A percentile compares a stretch with the other conserved stretches of the same genome.
Evolutionary conservation across 2,888 invertebrate species (phyloP).

Genomic region (Drosophila diplacantha): DNA sequence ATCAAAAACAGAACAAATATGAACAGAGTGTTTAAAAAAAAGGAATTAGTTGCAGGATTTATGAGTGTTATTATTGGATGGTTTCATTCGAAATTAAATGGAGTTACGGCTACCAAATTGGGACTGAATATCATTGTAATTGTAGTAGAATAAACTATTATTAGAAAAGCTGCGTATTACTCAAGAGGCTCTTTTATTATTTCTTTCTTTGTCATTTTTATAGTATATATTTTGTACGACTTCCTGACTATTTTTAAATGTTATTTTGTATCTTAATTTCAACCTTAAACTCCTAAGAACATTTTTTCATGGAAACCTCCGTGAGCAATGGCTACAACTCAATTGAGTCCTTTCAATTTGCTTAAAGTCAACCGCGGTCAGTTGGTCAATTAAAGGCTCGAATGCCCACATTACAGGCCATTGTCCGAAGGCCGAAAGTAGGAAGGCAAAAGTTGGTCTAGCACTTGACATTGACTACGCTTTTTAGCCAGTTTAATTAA

Average conservation of each 20-base stretch:
- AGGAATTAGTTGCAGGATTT: not conserved
- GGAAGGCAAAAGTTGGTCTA: conserved; percentile 28
- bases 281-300: not conserved
- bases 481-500: conserved; percentile 70
- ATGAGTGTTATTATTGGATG: not conserved
- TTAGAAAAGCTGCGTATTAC: no score
- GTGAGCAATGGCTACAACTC: conserved; percentile 27
- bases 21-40: not conserved
- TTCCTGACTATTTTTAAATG: not conserved
- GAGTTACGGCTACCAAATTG: no score
- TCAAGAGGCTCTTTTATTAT: no score
- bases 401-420: conserved; percentile 63
- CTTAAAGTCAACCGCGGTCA: conserved; percentile 66
- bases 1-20: conserved; percentile 21
- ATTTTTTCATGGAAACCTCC: not conserved
- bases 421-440: conserved; percentile 36
- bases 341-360: conserved; percentile 55
- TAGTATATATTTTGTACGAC: no score
- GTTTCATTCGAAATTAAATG: not conserved
- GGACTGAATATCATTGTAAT: not conserved
- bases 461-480: conserved; percentile 63
- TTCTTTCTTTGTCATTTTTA: no score
- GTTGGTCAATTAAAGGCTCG: conserved; percentile 68
- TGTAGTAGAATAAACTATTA: no score
- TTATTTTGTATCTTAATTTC: no score